Base-by-base conservation (phyloP, 2,113 vertebrate species). In the Platycercus adscitus region DNA sequence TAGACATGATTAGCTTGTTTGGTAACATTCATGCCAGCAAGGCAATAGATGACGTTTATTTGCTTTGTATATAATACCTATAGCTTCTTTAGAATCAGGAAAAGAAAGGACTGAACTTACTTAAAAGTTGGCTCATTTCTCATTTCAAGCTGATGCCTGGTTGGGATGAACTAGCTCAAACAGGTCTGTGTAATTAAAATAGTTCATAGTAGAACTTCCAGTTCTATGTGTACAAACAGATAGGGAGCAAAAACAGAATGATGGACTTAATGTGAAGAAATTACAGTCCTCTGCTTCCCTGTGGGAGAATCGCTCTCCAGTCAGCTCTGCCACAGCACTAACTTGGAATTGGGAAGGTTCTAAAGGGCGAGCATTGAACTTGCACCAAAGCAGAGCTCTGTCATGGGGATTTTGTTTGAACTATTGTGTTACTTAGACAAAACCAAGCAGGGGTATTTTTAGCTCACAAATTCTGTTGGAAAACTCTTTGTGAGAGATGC, bases 121-220 rank as follows among this genome's bases (percentile, higher is more conserved):
- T 69, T 5, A 3, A 60, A 68, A 80, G 47, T 9, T 65, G 88
- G 66, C 75, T 81, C 63, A 12, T 20, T 41, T 52, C 13, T 47
- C 1, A 76, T 65, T 88, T 73, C 44, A 53, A 11, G 88, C 79
- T 86, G 79, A 17, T 47, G 76, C 65, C 70, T 80, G 66, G 72
- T 11, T 53, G 75, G 56, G 71, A 31, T 16, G 82, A 80, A 35
- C 20, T 19, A 33, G 47, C 93, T 70, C 68, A 15, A 92, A 76
- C 95, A 77, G 81, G 66, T 20, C 78, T 71, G 46, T 46, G 78
- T 37, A 92, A 95, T 87, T 84, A 81, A 60, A 64, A 65, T 4
- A 25, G 76, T 7, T 91, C 25, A 9, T 1, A 89, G 93, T 0
- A 78, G 80, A 92, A 66, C 60, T 93, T 68, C 68, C 88, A 93